These are phyloP conservation scores for western clawed frog (Xenopus tropicalis) DNA, from an alignment of 2,113 vertebrate species.

Conservation along the genomic window DNA sequence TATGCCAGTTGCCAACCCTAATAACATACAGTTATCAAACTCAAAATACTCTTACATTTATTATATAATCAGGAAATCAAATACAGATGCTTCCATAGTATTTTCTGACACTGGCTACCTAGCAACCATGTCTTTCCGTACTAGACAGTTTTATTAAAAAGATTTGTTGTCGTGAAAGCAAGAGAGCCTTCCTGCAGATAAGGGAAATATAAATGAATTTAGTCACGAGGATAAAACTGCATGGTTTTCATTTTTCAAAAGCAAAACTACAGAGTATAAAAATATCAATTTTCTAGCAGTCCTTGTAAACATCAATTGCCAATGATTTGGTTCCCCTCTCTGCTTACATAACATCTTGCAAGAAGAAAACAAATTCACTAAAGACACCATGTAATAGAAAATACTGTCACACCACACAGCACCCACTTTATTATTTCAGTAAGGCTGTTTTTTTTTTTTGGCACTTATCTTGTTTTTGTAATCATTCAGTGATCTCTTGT, in stretches of 20 bases:
- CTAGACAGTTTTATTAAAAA: slow-evolving; percentile 55
- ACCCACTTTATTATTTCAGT: slow-evolving; percentile 7
- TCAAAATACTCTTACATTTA: slow-evolving; percentile 47
- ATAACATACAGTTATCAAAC: no score
- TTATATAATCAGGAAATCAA: slow-evolving; percentile 59
- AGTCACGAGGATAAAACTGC: slow-evolving; percentile 44
- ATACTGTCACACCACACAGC: slow-evolving; percentile 2
- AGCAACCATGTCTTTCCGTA: slow-evolving; percentile 61
- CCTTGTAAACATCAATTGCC: slow-evolving; percentile 42
- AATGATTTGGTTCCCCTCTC: slow-evolving; percentile 32
- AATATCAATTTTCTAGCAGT: slow-evolving; percentile 42
- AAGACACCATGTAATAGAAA: neutral
- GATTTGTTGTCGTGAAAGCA: slow-evolving; percentile 44
- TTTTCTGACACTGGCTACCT: slow-evolving; percentile 59
- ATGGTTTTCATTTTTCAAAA: slow-evolving; percentile 44
- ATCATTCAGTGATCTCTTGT: neutral
- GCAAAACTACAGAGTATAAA: slow-evolving; percentile 43
- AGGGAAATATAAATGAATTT: slow-evolving; percentile 45
- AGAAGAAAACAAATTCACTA: slow-evolving; percentile 25
- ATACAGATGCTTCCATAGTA: slow-evolving; percentile 56
- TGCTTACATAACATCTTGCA: slow-evolving; percentile 31
- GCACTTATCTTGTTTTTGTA: slow-evolving; percentile 5
- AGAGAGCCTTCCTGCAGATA: slow-evolving; percentile 42
- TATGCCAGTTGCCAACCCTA: no score
- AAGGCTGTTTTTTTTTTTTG: slow-evolving; percentile 7